Evolutionary conservation across 1,140 invertebrate species (phyloP), one percentile per base, ranked within the genome.

Genomic region (Chrysopa pallens): DNA sequence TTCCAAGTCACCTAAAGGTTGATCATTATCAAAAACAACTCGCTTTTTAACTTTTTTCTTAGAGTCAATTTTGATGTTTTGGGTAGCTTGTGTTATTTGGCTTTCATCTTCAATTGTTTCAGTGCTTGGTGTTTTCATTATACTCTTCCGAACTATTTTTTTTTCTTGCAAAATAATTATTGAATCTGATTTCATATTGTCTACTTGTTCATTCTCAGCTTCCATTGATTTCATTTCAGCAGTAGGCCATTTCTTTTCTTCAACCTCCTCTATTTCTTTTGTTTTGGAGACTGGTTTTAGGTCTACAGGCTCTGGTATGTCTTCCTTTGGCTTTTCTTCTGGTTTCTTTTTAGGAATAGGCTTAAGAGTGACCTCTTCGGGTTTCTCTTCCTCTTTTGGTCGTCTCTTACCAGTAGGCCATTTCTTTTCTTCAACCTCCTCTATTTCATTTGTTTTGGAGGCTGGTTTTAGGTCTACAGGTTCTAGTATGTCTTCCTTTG

Each of bases 1-100:
- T 53, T 73, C 69, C 23, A 71, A 49, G 50, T 72, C 69, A n/a
- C 65, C 64, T 14, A 72, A 45, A n/a, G 65, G 68, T 42, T 61
- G 64, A 44, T 67, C 63, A 37, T 67, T 61, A 8, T 50, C 50
- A 45, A 53, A 50, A 7, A 61, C 50, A 5, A 63, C 49, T 12
- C 62, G 50, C 6, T 58, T 50, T 29, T 56, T 52, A 27, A 61
- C 54, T 44, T 60, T 57, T 48, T 61, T 62, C 48, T 69, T 67
- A 1, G 68, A 71, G 12, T 62, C 55, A 23, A 68, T 49, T 44
- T 67, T 65, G 45, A 70, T 61, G 44, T 67, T 52, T 58, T 48
- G 51, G 52, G 57, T 50, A 52, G 58, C 42, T 61, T 60, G 45
- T 0, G 48, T 45, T 28, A 41, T 38, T 46, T 57, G 47, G 6